Evolutionary conservation across 1,140 invertebrate species (phyloP).

Genomic region (Bombus vancouverensis): DNA sequence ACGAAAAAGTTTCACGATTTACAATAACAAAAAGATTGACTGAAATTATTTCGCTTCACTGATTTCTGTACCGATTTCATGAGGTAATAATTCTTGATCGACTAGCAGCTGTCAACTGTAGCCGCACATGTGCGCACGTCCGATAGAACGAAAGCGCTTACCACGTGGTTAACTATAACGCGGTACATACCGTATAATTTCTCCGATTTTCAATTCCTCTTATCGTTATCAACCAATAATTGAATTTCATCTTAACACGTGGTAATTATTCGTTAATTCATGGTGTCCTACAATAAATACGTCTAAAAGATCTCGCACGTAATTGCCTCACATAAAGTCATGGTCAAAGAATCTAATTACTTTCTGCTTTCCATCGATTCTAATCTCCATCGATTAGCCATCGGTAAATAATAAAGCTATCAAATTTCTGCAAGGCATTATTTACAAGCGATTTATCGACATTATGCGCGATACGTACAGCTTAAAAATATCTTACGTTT

Average conservation of each 20-base stretch:
- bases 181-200: slow-evolving; percentile 45
- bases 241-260: slow-evolving; percentile 17
- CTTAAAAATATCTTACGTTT: slow-evolving; percentile 50
- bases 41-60: neutral
- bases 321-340: neutral
- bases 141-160: slow-evolving; percentile 41
- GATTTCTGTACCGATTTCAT: neutral
- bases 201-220: neutral
- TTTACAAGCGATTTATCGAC: neutral
- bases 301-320: neutral
- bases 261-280: slow-evolving; percentile 32
- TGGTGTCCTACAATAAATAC: neutral
- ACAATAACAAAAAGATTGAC: neutral
- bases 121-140: slow-evolving; percentile 2
- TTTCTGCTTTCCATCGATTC: neutral
- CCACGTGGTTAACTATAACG: slow-evolving; percentile 58
- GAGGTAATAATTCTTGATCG: neutral
- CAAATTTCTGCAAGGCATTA: neutral
- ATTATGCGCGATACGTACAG: neutral
- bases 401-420: no score
- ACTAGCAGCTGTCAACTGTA: slow-evolving; percentile 13
- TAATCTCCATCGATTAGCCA: neutral
- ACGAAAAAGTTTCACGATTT: no score
- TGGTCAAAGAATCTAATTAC: neutral
- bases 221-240: slow-evolving; percentile 49